Percentiles rank a stretch among this genome's conserved stretches.
Conservation (phyloP, 2,888 invertebrate genomes). For the Clunio marinus region DNA sequence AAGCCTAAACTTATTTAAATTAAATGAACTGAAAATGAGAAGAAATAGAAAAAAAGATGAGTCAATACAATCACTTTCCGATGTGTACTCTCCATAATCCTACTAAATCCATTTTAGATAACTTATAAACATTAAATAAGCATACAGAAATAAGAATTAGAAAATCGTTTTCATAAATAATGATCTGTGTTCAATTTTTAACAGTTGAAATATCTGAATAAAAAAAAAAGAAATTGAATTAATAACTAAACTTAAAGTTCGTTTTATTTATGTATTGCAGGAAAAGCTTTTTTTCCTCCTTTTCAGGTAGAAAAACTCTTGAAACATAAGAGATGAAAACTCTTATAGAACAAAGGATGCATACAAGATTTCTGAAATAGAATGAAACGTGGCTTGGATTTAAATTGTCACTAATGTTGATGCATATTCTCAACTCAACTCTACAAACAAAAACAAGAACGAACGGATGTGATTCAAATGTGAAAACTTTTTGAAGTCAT, state of each 20-base stretch:
- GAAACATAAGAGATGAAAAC: neutral
- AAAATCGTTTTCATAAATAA: neutral
- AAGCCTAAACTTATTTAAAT: too few species aligned
- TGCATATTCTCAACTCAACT: too few species aligned
- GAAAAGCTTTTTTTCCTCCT: neutral
- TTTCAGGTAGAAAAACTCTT: neutral
- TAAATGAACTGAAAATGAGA: neutral
- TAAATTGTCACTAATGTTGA: slow-evolving; percentile 23
- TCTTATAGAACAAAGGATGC: slow-evolving; percentile 14
- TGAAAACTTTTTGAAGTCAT: too few species aligned
- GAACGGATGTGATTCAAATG: too few species aligned
- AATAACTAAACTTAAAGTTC: neutral
- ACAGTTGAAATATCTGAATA: neutral
- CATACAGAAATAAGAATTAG: neutral
- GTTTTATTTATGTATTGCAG: neutral
- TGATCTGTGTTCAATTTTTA: slow-evolving; percentile 3
- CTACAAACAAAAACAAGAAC: too few species aligned
- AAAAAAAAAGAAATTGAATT: neutral
- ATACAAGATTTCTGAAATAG: slow-evolving; percentile 24
- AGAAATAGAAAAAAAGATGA: too few species aligned
- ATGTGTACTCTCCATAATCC: neutral
- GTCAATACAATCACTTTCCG: neutral
- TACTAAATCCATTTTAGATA: neutral
- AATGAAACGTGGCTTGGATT: slow-evolving; percentile 15
- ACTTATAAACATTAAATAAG: neutral